Conservation (phyloP, 2,888 invertebrate species). For the Scrobipalpa atriplicella region DNA sequence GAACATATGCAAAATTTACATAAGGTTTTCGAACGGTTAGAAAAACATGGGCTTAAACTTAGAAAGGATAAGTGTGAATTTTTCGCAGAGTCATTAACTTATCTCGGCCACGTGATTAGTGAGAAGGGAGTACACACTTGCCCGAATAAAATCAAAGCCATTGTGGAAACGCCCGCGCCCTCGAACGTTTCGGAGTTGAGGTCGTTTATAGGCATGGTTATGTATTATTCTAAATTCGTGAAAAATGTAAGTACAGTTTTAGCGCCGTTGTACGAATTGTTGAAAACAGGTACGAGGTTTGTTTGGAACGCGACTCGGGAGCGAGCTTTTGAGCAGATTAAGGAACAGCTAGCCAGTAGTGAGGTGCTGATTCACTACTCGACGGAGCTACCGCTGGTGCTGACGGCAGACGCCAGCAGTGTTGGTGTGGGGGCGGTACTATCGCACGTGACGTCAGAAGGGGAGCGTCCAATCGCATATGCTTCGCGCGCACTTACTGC, state of each 20-base stretch:
- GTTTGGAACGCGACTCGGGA: constrained; percentile 4
- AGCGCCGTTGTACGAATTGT: constrained; percentile 27
- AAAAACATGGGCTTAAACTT: constrained; percentile 24
- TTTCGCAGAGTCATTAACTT: constrained; percentile 11
- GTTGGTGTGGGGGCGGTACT: constrained; percentile 26
- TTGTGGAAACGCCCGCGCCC: constrained; percentile 23
- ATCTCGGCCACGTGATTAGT: constrained; percentile 31
- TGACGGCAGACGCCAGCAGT: constrained; percentile 26
- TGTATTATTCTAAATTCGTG: constrained; percentile 54
- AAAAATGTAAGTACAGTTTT: constrained; percentile 3
- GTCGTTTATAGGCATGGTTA: constrained; percentile 48
- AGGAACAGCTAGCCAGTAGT: constrained; percentile 12
- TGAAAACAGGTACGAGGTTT: constrained; percentile 14
- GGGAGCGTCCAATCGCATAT: constrained; percentile 25
- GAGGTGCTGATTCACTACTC: constrained; percentile 30
- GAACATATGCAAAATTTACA: constrained; percentile 29
- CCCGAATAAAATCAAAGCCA: constrained; percentile 31
- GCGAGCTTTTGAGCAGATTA: constrained; percentile 6
- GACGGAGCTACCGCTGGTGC: constrained; percentile 26
- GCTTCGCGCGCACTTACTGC: constrained; percentile 27
- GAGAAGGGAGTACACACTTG: constrained; percentile 30
- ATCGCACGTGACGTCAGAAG: constrained; percentile 31
- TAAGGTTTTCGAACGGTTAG: constrained; percentile 30
- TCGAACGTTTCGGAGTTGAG: constrained; percentile 28
- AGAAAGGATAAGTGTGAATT: constrained; percentile 17